phyloP scores from a whole-genome alignment of 2,797 vertebrate genomes.

The Austrolebias charrua region DNA sequence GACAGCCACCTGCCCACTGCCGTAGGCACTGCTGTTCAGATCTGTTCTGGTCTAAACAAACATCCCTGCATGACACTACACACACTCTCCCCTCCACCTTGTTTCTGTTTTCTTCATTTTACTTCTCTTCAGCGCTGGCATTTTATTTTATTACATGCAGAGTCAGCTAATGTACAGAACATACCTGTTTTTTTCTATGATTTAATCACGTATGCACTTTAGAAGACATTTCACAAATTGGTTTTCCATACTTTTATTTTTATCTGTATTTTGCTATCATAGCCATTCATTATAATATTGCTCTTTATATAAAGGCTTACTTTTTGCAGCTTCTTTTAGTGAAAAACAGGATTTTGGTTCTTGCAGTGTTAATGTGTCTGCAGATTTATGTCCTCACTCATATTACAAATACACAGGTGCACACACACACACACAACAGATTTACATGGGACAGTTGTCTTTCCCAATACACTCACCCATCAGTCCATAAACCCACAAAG shows the following conservation, averaged over 20 bases:
- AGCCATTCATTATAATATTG: too few relatives aligned
- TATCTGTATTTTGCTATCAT: too few relatives aligned
- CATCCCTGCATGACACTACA: constrained; percentile 86
- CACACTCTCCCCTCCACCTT: constrained; percentile 75
- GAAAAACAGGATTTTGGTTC: neutral
- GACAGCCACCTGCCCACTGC: constrained; percentile 88
- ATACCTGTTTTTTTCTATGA: neutral
- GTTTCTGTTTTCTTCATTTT: constrained; percentile 21
- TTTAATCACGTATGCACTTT: too few relatives aligned
- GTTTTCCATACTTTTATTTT: neutral
- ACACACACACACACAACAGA: constrained; percentile 15
- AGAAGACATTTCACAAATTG: neutral
- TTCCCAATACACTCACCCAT: constrained; percentile 87
- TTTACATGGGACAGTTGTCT: constrained; percentile 91
- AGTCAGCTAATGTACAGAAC: neutral
- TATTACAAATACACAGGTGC: constrained; percentile 3
- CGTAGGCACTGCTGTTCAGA: constrained; percentile 76
- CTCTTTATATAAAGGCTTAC: neutral
- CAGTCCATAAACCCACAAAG: constrained; percentile 87
- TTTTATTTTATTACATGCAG: neutral
- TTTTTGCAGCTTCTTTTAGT: neutral
- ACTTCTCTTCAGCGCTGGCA: neutral
- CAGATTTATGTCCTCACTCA: constrained; percentile 10
- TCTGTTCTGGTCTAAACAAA: constrained; percentile 92
- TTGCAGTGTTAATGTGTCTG: neutral